These are phyloP conservation scores for Ceyx melanurus DNA, from an alignment of 2,113 vertebrate species.

Conservation along the genomic window DNA sequence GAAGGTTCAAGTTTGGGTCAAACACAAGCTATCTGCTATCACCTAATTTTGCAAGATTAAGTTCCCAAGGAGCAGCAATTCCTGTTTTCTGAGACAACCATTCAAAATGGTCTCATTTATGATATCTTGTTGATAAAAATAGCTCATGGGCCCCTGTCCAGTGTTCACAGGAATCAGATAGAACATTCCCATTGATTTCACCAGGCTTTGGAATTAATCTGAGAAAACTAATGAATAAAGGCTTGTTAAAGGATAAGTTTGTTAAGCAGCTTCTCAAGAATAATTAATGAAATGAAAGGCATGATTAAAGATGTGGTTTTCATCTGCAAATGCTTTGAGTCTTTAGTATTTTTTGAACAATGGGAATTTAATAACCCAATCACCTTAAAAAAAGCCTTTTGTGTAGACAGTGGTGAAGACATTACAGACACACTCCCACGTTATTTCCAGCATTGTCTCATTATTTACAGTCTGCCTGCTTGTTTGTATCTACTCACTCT, in stretches of 20 bases:
- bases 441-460: neutral
- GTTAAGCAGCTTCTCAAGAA: conserved; percentile 19
- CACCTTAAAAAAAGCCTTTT: neutral
- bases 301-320: neutral
- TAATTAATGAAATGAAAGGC: conserved; percentile 7
- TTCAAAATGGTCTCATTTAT: neutral
- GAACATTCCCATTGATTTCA: conserved; percentile 20
- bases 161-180: neutral
- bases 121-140: neutral
- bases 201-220: neutral
- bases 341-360: conserved; percentile 4
- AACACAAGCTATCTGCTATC: neutral
- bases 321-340: neutral
- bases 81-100: neutral
- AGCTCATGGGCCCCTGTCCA: neutral
- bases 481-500: neutral
- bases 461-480: neutral
- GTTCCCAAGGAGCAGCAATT: neutral
- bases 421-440: neutral
- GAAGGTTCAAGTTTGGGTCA: neutral
- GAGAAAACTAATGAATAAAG: conserved; percentile 27
- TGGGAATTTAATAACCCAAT: neutral
- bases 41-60: neutral
- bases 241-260: conserved; percentile 8
- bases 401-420: neutral